These are phyloP conservation scores for Tenthredo scrophulariae DNA, from an alignment of 2,888 invertebrate species.

Conservation along the genomic window DNA sequence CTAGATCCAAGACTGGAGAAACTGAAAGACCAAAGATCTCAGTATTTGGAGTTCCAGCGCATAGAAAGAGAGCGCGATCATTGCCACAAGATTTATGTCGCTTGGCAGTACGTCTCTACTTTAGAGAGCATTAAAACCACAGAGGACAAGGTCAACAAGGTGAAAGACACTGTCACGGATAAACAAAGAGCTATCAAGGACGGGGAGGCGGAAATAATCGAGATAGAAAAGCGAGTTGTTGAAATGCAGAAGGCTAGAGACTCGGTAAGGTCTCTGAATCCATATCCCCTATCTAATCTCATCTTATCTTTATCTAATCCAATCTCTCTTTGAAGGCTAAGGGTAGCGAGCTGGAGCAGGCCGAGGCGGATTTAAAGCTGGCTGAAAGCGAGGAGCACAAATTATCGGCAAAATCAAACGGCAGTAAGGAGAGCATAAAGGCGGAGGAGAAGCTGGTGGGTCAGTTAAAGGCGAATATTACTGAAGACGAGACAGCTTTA, in stretches of 20 bases:
- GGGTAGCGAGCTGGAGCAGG: conserved; percentile 82
- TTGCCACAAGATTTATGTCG: conserved; percentile 86
- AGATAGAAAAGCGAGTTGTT: conserved; percentile 81
- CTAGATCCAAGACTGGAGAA: conserved; percentile 94
- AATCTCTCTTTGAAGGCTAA: conserved; percentile 80
- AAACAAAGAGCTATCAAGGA: conserved; percentile 80
- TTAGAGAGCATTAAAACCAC: conserved; percentile 80
- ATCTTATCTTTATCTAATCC: background rate
- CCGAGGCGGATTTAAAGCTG: conserved; percentile 84
- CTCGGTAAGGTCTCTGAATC: conserved; percentile 79
- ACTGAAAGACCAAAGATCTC: conserved; percentile 90
- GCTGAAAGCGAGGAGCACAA: conserved; percentile 86
- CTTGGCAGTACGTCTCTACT: conserved; percentile 84
- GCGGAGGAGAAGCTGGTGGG: conserved; percentile 85
- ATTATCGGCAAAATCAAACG: conserved; percentile 82
- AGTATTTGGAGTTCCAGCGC: conserved; percentile 93
- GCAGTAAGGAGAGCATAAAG: conserved; percentile 84
- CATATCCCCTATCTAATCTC: background rate
- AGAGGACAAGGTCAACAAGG: conserved; percentile 79
- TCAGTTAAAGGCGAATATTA: conserved; percentile 84
- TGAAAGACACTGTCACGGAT: conserved; percentile 81
- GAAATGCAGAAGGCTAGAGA: conserved; percentile 85
- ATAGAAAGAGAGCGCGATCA: conserved; percentile 91
- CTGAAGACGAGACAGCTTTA: conserved; percentile 84
- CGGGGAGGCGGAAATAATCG: conserved; percentile 80